Evolutionary conservation across 1,140 invertebrate genomes (phyloP).

Genomic region (Berghia stephanieae): DNA sequence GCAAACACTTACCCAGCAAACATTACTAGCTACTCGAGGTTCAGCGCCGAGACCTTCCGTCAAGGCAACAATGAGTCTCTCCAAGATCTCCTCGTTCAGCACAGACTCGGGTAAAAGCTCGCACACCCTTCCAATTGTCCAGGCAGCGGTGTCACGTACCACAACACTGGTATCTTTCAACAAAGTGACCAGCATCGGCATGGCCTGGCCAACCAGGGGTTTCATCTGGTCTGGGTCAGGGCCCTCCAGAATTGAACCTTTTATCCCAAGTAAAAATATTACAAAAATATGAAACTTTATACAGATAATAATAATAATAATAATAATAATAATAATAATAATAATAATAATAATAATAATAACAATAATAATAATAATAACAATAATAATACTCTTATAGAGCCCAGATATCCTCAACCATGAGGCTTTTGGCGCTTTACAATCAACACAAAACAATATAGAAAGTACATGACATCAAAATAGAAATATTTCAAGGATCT

Average conservation of each 20-base stretch:
- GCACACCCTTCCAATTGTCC: constrained; percentile 97
- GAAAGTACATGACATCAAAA: too few species aligned
- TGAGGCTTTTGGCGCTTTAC: too few species aligned
- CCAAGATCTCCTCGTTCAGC: constrained; percentile 83
- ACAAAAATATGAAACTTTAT: too few species aligned
- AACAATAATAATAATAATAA: too few species aligned
- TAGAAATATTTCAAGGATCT: too few species aligned
- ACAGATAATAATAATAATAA: background rate
- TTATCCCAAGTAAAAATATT: too few species aligned
- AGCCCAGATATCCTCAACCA: too few species aligned
- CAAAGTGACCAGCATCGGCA: constrained; percentile 95
- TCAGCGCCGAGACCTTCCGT: constrained; percentile 87
- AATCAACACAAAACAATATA: too few species aligned
- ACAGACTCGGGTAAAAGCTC: constrained; percentile 96
- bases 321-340: background rate
- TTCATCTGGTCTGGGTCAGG: constrained; percentile 87
- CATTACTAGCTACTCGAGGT: constrained; percentile 95
- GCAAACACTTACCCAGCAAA: constrained; percentile 83
- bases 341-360: too few species aligned
- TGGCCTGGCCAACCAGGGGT: constrained; percentile 93
- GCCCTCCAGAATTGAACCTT: constrained; percentile 91
- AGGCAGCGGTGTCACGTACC: constrained; percentile 96
- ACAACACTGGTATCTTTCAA: constrained; percentile 85
- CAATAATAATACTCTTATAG: too few species aligned
- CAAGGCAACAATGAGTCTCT: constrained; percentile 85